Percentiles rank a stretch among this genome's conserved stretches.
Conservation (phyloP, 2,888 invertebrate genomes). For the Polia nebulosa region DNA sequence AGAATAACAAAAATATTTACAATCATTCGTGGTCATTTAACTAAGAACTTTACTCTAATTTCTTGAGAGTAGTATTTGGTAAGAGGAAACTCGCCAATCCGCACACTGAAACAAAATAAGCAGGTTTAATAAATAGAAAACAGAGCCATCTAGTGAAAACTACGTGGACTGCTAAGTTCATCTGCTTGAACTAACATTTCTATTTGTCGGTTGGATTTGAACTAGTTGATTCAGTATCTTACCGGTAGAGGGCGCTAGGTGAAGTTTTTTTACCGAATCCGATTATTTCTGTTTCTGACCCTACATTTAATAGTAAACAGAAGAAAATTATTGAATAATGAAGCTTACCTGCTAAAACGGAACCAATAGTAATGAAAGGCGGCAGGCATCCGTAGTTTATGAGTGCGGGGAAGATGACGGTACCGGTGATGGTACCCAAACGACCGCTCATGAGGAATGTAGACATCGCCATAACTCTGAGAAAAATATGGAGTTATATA, state of each 20-base stretch:
- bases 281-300: background rate
- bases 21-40: conserved; percentile 6
- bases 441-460: conserved; percentile 94
- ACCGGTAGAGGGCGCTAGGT: conserved; percentile 22
- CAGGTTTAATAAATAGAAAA: conserved; percentile 23
- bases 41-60: conserved; percentile 80
- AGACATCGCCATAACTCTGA: conserved; percentile 94
- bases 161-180: background rate
- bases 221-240: background rate
- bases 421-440: conserved; percentile 93
- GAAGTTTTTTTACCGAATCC: background rate
- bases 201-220: conserved; percentile 14
- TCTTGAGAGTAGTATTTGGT: conserved; percentile 87
- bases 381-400: conserved; percentile 93
- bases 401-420: conserved; percentile 93
- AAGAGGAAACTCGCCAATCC: conserved; percentile 81
- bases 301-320: background rate
- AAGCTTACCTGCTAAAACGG: conserved; percentile 91
- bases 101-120: conserved; percentile 78
- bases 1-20: conserved; percentile 32
- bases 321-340: background rate
- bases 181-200: background rate
- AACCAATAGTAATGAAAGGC: conserved; percentile 93
- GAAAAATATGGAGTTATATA: background rate
- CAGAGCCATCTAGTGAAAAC: conserved; percentile 53